Conservation (phyloP, 2,113 vertebrate species). For the Pedionomus torquatus region DNA sequence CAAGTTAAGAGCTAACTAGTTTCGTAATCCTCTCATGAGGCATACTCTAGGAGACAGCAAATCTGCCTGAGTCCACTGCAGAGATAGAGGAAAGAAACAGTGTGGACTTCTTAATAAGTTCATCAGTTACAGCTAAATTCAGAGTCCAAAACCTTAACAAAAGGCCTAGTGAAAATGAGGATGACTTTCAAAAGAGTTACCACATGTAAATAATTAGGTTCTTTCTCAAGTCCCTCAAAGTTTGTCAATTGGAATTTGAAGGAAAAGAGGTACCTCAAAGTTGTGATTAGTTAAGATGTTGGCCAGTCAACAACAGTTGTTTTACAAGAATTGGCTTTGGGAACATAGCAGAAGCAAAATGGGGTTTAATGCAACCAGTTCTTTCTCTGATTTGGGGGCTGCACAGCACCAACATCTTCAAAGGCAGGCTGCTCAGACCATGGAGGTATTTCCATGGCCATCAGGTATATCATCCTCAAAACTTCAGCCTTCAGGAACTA, state of each 20-base stretch:
- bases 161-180: background rate
- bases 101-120: background rate
- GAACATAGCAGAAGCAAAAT: background rate
- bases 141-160: background rate
- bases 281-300: background rate
- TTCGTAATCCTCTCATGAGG: slow-evolving; percentile 14
- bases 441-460: background rate
- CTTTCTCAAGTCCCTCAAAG: background rate
- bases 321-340: background rate
- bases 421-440: background rate
- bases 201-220: background rate
- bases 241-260: background rate
- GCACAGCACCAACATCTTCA: background rate
- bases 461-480: accelerated
- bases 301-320: background rate
- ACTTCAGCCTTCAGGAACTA: background rate
- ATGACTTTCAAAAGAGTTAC: background rate
- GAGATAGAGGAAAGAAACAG: background rate
- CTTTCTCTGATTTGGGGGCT: background rate
- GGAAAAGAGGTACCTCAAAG: background rate
- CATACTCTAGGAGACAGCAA: slow-evolving; percentile 4
- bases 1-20: slow-evolving; percentile 49
- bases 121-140: background rate
- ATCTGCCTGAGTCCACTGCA: background rate
- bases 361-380: background rate